Conservation (phyloP, 2,113 vertebrate genomes). For the Albula glossodonta region DNA sequence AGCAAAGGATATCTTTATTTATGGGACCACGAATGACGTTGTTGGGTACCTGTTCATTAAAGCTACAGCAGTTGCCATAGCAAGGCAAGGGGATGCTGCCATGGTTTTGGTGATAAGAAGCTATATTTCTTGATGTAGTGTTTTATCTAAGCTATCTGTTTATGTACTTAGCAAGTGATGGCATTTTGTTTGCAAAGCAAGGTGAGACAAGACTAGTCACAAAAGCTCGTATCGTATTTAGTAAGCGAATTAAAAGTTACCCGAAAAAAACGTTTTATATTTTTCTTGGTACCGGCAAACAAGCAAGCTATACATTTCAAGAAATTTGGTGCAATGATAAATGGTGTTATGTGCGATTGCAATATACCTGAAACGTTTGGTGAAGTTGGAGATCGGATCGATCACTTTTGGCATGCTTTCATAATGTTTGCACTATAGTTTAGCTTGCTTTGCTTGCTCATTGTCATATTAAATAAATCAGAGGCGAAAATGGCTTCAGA, state of each 20-base stretch:
- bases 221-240: too few species aligned
- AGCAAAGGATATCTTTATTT: conserved; percentile 7
- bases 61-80: conserved; percentile 11
- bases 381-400: too few species aligned
- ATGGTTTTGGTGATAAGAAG: neutral
- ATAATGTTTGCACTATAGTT: neutral
- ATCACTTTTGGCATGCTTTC: neutral
- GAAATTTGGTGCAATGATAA: neutral
- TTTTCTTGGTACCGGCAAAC: too few species aligned
- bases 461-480: neutral
- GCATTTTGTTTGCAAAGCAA: neutral
- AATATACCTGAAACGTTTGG: neutral
- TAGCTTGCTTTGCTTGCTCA: neutral
- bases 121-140: neutral
- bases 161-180: neutral
- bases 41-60: neutral
- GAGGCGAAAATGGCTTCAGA: conserved; percentile 70
- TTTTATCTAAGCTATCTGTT: neutral
- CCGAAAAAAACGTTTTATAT: too few species aligned
- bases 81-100: neutral
- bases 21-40: neutral
- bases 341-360: neutral
- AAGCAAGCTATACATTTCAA: neutral
- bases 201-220: too few species aligned
- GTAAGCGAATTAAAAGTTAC: too few species aligned